Conservation (phyloP, 2,888 invertebrate species). For the Escarpia spicata region DNA sequence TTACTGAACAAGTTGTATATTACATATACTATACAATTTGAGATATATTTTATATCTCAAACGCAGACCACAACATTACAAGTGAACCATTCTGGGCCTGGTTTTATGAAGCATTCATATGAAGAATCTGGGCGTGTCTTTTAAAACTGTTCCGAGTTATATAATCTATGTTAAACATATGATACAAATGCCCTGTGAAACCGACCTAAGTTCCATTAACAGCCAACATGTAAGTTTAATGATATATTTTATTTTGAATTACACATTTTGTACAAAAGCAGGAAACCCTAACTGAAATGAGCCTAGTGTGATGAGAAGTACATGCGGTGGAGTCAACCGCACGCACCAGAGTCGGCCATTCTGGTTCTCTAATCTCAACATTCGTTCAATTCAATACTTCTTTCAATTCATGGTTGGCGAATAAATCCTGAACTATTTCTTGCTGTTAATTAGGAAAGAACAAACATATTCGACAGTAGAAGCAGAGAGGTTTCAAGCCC, state of each 20-base stretch:
- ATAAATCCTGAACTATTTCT: too few species aligned
- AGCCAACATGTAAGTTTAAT: neutral
- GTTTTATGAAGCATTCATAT: too few species aligned
- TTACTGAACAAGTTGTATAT: neutral
- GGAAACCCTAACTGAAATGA: neutral
- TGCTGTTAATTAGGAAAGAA: neutral
- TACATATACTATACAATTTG: neutral
- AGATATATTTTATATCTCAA: too few species aligned
- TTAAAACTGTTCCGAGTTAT: too few species aligned
- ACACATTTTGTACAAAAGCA: constrained; percentile 16
- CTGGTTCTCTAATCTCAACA: neutral
- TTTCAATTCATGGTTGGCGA: too few species aligned
- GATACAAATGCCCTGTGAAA: too few species aligned
- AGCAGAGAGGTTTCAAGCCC: neutral
- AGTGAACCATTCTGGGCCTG: too few species aligned
- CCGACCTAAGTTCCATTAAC: too few species aligned
- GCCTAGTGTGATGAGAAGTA: neutral
- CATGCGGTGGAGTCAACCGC: neutral
- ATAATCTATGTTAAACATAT: too few species aligned
- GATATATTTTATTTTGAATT: constrained; percentile 11
- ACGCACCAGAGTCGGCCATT: neutral
- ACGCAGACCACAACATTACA: too few species aligned
- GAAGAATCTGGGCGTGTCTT: too few species aligned
- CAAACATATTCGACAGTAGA: neutral
- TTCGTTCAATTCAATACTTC: neutral